Base-by-base conservation (phyloP, 2,888 invertebrate genomes). In the Sesamia inferens region DNA sequence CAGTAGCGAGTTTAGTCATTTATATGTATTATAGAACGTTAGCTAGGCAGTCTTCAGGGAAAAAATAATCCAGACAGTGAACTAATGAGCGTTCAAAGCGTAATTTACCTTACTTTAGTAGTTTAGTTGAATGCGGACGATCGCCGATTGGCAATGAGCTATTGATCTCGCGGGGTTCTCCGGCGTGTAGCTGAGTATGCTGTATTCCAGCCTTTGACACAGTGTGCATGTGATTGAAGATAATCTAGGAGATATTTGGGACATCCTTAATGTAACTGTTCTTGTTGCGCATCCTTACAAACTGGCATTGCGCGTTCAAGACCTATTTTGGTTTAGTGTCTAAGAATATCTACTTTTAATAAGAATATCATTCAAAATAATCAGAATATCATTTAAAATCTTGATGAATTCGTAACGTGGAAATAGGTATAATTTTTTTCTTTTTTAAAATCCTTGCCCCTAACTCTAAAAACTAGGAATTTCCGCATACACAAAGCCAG, bases 71-170 rank as follows among this genome's bases (percentile, higher is more conserved):
- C 64, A 48, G 63, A 44, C 14, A 42, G 54, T 42, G 39, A 83
- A 58, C 81, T 81, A 81, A 84, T 81, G 81, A 81, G 77, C 76
- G 68, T 71, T 79, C 76, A 69, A 71, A 70, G 65, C 58, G 73
- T 74, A 77, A 77, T 81, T 84, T 68, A 59, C 67, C 64, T 74
- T 64, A 66, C 68, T 67, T 79, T 76, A 68, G 73, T 69, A 63
- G 62, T 68, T 81, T 74, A 63, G 74, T 70, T 64, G 67, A 77
- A 78, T 72, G 61, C 73, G 83, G 57, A 76, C 73, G 74, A 77
- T 72, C 48, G 79, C 31, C 71, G 85, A 82, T 85, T 83, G 83
- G 79, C 83, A 83, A 84, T 85, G 85, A 84, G 85, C 68, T 69
- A 75, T 42, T 47, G 75, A 74, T 83, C 85, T 85, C 85, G 68